These are phyloP conservation scores for Drosophila recens DNA, from an alignment of 2,888 invertebrate genomes.

Conservation along the genomic window DNA sequence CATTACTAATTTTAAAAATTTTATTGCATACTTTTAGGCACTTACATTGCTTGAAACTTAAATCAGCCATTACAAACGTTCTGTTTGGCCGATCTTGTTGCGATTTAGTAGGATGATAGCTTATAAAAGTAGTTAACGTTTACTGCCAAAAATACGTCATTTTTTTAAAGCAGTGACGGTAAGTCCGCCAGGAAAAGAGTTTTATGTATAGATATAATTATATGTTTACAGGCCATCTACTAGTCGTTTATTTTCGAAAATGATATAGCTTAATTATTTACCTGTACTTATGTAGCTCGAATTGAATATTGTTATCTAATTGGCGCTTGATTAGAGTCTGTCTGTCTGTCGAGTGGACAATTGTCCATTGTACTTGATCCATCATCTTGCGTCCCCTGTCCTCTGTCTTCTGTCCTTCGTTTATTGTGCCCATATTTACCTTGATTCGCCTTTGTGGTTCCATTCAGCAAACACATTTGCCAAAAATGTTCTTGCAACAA, in stretches of 20 bases:
- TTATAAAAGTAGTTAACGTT: too few relatives aligned
- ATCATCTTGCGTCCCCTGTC: neutral
- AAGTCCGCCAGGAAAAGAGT: too few relatives aligned
- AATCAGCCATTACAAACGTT: too few relatives aligned
- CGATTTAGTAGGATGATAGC: too few relatives aligned
- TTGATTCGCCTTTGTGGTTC: slow-evolving; percentile 17
- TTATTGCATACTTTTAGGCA: too few relatives aligned
- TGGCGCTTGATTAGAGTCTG: slow-evolving; percentile 12
- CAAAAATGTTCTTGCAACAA: slow-evolving; percentile 13
- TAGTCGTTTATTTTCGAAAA: neutral
- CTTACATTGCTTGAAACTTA: too few relatives aligned
- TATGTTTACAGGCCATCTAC: neutral
- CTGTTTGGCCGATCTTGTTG: too few relatives aligned
- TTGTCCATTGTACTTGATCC: neutral
- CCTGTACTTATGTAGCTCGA: slow-evolving; percentile 11
- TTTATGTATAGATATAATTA: too few relatives aligned
- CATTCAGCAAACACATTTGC: slow-evolving; percentile 15
- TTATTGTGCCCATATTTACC: slow-evolving; percentile 11
- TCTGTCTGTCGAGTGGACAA: neutral
- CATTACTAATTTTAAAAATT: too few relatives aligned
- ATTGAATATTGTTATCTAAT: slow-evolving; percentile 19
- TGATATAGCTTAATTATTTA: neutral
- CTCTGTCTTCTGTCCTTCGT: neutral
- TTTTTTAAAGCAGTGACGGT: too few relatives aligned
- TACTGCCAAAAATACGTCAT: too few relatives aligned